Evolutionary conservation across 2,113 vertebrate genomes (phyloP), one percentile per base, ranked within the genome.

Genomic region (Promerops cafer): DNA sequence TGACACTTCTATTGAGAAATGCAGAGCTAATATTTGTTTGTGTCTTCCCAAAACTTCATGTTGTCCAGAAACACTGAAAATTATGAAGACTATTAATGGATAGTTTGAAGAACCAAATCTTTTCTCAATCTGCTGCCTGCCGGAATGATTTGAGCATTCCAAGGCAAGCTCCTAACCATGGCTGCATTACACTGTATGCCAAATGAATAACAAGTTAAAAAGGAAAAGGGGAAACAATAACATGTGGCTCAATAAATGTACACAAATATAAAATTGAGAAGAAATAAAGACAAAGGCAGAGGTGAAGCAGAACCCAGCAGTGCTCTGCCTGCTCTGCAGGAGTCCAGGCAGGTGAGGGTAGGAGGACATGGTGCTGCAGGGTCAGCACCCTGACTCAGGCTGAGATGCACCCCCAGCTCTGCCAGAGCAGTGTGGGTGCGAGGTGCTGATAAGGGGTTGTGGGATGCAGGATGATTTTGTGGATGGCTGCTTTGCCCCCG

Each of bases 361-460:
- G 42, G 60, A 18, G 23, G 16, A 23, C 33, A 35, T 1, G 9
- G 31, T 21, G 7, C 24, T 30, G n/a, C 16, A 7, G 63, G 37
- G 63, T 47, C 7, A 16, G 50, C 18, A 13, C 11, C 11, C 28
- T 4, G 37, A 5, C 0, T 17, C 1, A 2, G 1, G 8, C 20
- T 10, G 7, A 39, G 40, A 22, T 3, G 3, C 19, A 13, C 5
- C 26, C 8, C 18, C 16, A 35, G 22, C 22, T 44, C 47, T 3
- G 2, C 13, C 3, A 15, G 19, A 39, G 40, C 22, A 17, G 37
- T 0, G 0, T 21, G 4, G 9, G 11, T 4, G 27, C 0, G 1
- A n/a, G 9, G 3, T 6, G 44, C 7, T 6, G 5, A 10, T 6
- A 16, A 33, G 30, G 27, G 20, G 5, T 3, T 0, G 0, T 15